Conservation (phyloP, 2,113 vertebrate genomes). For the Crypturellus undulatus region DNA sequence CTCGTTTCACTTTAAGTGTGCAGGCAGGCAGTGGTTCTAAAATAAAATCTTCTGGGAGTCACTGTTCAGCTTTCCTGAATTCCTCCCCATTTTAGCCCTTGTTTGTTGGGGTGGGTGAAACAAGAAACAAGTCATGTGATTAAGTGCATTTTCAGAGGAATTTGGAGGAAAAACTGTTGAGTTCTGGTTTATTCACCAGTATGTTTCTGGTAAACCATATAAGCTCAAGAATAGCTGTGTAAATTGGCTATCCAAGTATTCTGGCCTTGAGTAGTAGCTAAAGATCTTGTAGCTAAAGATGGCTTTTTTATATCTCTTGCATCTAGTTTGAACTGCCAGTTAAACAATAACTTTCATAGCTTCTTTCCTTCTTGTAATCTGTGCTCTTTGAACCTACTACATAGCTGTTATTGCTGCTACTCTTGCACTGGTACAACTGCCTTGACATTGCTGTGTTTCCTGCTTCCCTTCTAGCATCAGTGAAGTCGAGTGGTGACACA, state of each 20-base stretch:
- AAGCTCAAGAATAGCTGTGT: background rate
- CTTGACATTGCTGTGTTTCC: background rate
- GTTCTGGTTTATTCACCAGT: background rate
- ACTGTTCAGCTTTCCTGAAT: background rate
- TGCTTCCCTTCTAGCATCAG: background rate
- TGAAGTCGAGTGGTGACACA: background rate
- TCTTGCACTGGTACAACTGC: background rate
- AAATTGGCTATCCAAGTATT: background rate
- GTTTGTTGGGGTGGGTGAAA: background rate
- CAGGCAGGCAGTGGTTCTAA: background rate
- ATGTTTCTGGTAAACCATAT: background rate
- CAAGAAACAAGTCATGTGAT: background rate
- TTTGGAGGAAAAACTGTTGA: background rate
- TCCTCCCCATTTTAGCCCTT: background rate
- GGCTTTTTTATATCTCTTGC: background rate
- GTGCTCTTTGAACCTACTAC: conserved; percentile 12
- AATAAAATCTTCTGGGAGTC: background rate
- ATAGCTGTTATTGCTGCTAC: background rate
- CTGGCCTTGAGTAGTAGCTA: accelerated
- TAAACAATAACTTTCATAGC: conserved; percentile 46
- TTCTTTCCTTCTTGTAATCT: background rate
- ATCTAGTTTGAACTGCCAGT: conserved; percentile 1
- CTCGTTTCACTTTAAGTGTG: background rate
- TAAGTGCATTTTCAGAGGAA: background rate
- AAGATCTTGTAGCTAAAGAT: accelerated